A percentile compares a stretch with the other conserved stretches of the same genome.
These are phyloP conservation scores for Tolypeutes matacus DNA, from an alignment of 2,797 vertebrate genomes.

Conservation along the genomic window DNA sequence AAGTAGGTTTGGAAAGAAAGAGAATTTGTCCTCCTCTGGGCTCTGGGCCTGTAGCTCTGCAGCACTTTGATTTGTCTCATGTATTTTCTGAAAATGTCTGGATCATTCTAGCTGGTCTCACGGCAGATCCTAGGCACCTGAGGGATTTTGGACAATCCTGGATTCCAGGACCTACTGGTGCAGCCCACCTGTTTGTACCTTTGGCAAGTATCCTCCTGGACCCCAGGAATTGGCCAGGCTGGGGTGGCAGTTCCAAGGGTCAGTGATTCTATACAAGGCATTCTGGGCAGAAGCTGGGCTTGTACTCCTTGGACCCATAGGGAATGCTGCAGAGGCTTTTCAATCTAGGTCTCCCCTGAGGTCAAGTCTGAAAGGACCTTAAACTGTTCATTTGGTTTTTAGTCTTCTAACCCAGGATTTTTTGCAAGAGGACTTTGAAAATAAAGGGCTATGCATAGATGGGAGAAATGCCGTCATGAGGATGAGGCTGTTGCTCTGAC, in stretches of 20 bases:
- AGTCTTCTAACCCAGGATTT: too few species aligned
- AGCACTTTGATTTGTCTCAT: background rate
- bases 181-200: background rate
- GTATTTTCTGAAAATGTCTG: background rate
- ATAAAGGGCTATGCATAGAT: too few species aligned
- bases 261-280: background rate
- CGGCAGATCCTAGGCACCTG: background rate
- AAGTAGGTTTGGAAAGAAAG: background rate
- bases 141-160: background rate
- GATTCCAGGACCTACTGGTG: background rate
- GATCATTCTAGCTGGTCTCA: background rate
- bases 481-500: too few species aligned
- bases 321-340: background rate
- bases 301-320: background rate
- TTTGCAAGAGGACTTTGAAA: too few species aligned
- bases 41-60: background rate
- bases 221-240: background rate
- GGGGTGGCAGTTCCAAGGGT: background rate
- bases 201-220: background rate
- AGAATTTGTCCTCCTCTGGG: background rate
- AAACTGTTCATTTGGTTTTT: background rate
- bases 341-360: background rate
- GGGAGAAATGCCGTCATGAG: too few species aligned
- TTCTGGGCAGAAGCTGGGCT: background rate
- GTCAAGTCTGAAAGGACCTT: background rate